phyloP scores from a whole-genome alignment of 1,140 invertebrate genomes.

The Chlorops oryzae region DNA sequence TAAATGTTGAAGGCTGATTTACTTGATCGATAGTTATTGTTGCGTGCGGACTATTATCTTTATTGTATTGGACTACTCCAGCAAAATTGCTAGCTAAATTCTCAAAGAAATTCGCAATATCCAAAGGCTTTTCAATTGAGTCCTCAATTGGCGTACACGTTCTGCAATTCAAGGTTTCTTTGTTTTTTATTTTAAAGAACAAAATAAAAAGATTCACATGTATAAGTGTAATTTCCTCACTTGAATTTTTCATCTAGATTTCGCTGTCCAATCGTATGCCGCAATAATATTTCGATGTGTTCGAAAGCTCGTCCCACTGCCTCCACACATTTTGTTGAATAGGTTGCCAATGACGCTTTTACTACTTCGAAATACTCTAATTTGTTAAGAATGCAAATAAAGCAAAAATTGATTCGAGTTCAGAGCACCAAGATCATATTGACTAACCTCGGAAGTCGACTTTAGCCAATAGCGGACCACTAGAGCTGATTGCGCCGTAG shows the following conservation, averaged over 20 bases:
- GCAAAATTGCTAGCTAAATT: constrained; percentile 77
- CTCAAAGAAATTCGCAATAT: constrained; percentile 75
- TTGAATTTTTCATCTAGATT: constrained; percentile 63
- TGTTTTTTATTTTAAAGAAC: not conserved
- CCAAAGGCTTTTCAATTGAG: constrained; percentile 56
- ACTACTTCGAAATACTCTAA: constrained; percentile 73
- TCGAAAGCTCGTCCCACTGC: constrained; percentile 59
- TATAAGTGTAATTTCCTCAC: constrained; percentile 46
- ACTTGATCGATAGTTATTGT: constrained; percentile 72
- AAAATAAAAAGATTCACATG: not conserved
- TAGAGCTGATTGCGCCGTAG: constrained; percentile 77
- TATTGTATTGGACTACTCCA: constrained; percentile 89
- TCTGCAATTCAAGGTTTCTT: constrained; percentile 49
- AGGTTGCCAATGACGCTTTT: constrained; percentile 57
- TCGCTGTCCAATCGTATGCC: constrained; percentile 55
- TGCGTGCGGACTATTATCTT: constrained; percentile 74
- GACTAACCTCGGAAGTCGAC: constrained; percentile 74
- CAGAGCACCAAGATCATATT: too few species aligned
- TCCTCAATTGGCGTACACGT: constrained; percentile 71
- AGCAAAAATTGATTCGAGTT: not conserved
- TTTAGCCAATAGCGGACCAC: constrained; percentile 77
- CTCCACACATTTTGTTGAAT: constrained; percentile 57
- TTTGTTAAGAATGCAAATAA: too few species aligned
- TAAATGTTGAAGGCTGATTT: constrained; percentile 17
- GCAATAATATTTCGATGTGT: constrained; percentile 60